These are phyloP conservation scores for Pelobates fuscus DNA, from an alignment of 2,113 vertebrate genomes.

Conservation along the genomic window DNA sequence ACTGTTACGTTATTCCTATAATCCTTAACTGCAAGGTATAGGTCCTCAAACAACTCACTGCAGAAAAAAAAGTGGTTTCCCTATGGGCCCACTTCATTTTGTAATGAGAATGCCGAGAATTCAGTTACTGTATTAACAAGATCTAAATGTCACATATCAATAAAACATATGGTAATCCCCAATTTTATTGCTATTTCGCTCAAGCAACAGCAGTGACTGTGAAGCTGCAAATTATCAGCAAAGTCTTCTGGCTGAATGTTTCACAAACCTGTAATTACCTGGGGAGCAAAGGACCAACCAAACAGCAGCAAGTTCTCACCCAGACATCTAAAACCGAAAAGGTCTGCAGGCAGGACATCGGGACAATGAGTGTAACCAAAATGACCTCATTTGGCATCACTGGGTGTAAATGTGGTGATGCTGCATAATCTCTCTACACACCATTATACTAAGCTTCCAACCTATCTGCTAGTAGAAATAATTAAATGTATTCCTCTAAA, in stretches of 20 bases:
- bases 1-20: slow-evolving; percentile 30
- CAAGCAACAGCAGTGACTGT: slow-evolving; percentile 43
- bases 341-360: neutral
- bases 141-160: slow-evolving; percentile 43
- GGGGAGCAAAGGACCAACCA: slow-evolving; percentile 35
- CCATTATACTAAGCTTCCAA: neutral
- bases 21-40: slow-evolving; percentile 28
- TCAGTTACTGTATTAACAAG: slow-evolving; percentile 36
- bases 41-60: slow-evolving; percentile 41
- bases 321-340: neutral
- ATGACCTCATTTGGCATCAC: neutral
- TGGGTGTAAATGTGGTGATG: neutral
- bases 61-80: slow-evolving; percentile 42
- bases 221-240: slow-evolving; percentile 42
- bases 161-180: slow-evolving; percentile 47
- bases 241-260: slow-evolving; percentile 35
- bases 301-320: neutral
- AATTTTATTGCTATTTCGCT: slow-evolving; percentile 44
- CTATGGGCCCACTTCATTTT: slow-evolving; percentile 31
- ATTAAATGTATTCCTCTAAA: no score
- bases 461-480: neutral
- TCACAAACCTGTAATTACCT: slow-evolving; percentile 44
- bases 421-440: neutral
- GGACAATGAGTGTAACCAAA: slow-evolving; percentile 5
- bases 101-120: slow-evolving; percentile 29